Percentiles rank a stretch among this genome's conserved stretches.
These are phyloP conservation scores for Pterois miles DNA, from an alignment of 2,797 vertebrate species.

Conservation along the genomic window DNA sequence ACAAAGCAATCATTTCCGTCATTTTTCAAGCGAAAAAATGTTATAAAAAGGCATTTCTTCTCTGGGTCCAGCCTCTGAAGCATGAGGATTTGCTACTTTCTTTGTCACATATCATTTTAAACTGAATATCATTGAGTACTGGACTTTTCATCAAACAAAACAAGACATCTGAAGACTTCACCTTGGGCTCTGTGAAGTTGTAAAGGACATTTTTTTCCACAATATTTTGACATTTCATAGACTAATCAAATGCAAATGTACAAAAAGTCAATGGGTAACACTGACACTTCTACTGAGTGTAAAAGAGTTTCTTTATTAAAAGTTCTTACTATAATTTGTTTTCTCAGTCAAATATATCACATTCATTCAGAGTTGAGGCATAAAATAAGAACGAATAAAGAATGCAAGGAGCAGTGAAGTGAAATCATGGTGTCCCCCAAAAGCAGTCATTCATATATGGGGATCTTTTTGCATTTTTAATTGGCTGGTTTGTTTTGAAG, in stretches of 20 bases:
- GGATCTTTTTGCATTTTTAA: background rate
- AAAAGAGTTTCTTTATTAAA: no score
- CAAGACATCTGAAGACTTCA: background rate
- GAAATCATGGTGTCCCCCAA: background rate
- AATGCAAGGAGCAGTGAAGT: background rate
- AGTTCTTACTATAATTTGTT: no score
- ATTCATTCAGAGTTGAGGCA: background rate
- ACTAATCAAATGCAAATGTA: background rate
- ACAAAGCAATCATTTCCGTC: background rate
- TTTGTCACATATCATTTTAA: background rate
- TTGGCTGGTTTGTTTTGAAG: background rate
- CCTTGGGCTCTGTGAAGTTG: background rate
- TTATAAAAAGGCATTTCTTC: background rate
- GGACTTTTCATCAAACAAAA: background rate
- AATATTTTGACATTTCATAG: background rate
- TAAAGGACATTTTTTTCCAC: background rate
- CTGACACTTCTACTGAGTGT: no score
- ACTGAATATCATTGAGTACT: background rate
- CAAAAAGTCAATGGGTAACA: background rate
- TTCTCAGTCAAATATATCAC: background rate
- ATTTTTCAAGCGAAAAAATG: background rate
- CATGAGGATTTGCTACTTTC: background rate
- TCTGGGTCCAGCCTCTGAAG: background rate
- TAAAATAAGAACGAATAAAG: background rate
- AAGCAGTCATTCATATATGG: background rate